phyloP scores from a whole-genome alignment of 2,797 vertebrate genomes.

The Phalanger gymnotis region DNA sequence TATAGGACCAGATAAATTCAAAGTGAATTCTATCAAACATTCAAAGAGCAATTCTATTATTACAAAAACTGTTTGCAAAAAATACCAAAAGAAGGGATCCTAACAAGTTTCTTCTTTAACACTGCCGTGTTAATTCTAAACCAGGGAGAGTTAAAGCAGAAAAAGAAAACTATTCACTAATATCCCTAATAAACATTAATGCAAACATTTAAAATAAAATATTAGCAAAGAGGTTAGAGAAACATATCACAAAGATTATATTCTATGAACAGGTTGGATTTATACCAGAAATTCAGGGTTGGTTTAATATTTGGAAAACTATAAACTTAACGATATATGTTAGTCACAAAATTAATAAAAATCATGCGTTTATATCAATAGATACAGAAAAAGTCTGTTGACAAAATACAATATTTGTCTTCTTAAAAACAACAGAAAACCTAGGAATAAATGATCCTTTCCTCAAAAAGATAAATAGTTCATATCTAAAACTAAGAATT shows the following conservation, averaged over 20 bases:
- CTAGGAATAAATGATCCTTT: too few species aligned
- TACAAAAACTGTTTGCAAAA: not conserved
- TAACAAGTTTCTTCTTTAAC: not conserved
- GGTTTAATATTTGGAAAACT: not conserved
- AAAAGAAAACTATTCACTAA: not conserved
- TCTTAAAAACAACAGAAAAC: too few species aligned
- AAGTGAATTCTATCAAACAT: not conserved
- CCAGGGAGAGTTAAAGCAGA: not conserved
- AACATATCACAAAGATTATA: too few species aligned
- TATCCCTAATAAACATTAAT: not conserved
- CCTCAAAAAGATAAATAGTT: too few species aligned
- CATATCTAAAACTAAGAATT: too few species aligned
- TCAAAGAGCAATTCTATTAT: not conserved
- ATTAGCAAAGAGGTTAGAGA: not conserved
- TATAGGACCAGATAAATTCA: not conserved
- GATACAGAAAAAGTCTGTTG: not conserved
- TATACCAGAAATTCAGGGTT: not conserved
- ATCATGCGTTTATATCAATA: not conserved
- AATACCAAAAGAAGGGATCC: not conserved
- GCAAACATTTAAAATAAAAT: not conserved
- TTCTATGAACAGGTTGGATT: not conserved
- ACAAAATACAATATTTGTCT: not conserved
- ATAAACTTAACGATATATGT: not conserved
- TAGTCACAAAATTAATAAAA: not conserved
- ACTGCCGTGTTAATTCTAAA: not conserved